Conservation (phyloP, 2,113 vertebrate genomes). For the Hypomesus transpacificus region DNA sequence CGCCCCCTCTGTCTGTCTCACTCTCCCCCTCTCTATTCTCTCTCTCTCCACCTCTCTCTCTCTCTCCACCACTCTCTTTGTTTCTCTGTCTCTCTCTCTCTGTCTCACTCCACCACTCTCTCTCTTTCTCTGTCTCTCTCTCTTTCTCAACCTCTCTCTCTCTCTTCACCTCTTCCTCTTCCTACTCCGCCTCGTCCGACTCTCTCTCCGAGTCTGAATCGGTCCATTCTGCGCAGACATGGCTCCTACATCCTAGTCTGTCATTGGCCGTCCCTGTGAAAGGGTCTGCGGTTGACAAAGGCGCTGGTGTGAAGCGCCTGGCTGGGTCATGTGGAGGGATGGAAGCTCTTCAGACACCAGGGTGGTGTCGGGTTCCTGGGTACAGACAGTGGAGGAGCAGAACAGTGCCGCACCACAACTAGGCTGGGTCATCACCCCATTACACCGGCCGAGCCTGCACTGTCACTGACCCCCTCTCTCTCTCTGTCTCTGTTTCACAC, state of each 20-base stretch:
- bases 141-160: conserved; percentile 43
- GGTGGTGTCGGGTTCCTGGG: neutral
- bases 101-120: conserved; percentile 10
- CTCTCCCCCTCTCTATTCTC: conserved; percentile 8
- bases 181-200: conserved; percentile 13
- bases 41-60: conserved; percentile 39
- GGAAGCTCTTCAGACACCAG: conserved; percentile 22
- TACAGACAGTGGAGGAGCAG: neutral
- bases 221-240: conserved; percentile 56
- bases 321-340: conserved; percentile 48
- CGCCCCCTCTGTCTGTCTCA: conserved; percentile 6
- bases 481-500: too few relatives aligned
- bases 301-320: conserved; percentile 55
- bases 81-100: conserved; percentile 1
- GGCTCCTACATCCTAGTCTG: conserved; percentile 57
- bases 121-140: neutral
- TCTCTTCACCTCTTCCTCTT: conserved; percentile 21
- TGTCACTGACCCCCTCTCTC: neutral
- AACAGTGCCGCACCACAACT: neutral
- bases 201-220: conserved; percentile 39
- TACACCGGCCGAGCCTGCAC: neutral
- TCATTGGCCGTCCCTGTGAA: conserved; percentile 49
- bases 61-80: conserved; percentile 21
- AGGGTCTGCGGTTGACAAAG: conserved; percentile 56
- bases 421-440: conserved; percentile 19